These are phyloP conservation scores for Lophotis ruficrista DNA, from an alignment of 2,113 vertebrate genomes.

Conservation along the genomic window DNA sequence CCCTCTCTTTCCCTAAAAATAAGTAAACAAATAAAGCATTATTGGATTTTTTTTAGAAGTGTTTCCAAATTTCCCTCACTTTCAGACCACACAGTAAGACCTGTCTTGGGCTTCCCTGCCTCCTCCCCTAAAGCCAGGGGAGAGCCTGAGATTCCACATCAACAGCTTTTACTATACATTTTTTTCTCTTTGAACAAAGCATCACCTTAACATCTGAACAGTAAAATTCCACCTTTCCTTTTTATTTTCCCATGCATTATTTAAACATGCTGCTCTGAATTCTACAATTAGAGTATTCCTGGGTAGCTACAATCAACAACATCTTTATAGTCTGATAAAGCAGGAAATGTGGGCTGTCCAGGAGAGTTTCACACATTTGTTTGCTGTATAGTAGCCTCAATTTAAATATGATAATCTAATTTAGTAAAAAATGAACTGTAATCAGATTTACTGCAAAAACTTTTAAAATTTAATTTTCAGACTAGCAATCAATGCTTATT, in stretches of 20 bases:
- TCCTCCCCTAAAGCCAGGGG: neutral
- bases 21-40: neutral
- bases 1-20: neutral
- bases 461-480: conserved; percentile 75
- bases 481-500: conserved; percentile 79
- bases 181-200: conserved; percentile 23
- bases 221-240: conserved; percentile 58
- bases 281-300: conserved; percentile 35
- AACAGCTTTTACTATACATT: neutral
- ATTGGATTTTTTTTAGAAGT: neutral
- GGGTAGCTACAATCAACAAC: conserved; percentile 36
- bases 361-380: conserved; percentile 57
- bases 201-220: conserved; percentile 34
- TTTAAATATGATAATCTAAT: conserved; percentile 78
- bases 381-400: conserved; percentile 24
- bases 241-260: conserved; percentile 66
- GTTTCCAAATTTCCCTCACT: neutral
- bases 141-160: conserved; percentile 12
- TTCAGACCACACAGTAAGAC: neutral
- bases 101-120: neutral
- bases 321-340: neutral
- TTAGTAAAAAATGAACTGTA: conserved; percentile 72
- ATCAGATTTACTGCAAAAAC: conserved; percentile 75
- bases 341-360: conserved; percentile 27
- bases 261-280: conserved; percentile 63